Evolutionary conservation across 2,113 vertebrate genomes (phyloP).

Genomic region (Rattus norvegicus): GRCr8 NC_086021.1:103327501-103328000

Average conservation of each 20-base stretch:
- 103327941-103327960: not conserved
- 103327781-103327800: too few relatives aligned
- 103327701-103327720: not conserved
- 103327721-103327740: too few relatives aligned
- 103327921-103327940: slow-evolving; percentile 82
- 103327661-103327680: slow-evolving; percentile 26
- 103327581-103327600: slow-evolving; percentile 12
- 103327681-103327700: slow-evolving; percentile 41
- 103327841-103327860: slow-evolving; percentile 82
- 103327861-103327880: slow-evolving; percentile 23
- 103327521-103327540: not conserved
- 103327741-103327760: too few relatives aligned
- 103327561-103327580: not conserved
- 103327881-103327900: not conserved
- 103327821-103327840: slow-evolving; percentile 64
- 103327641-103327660: too few relatives aligned
- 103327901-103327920: not conserved
- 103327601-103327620: not conserved
- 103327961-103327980: not conserved
- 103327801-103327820: not conserved
- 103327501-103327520: not conserved
- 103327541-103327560: slow-evolving; percentile 27
- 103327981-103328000: not conserved
- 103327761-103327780: too few relatives aligned
- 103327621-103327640: too few relatives aligned